phyloP scores from a whole-genome alignment of 2,113 vertebrate genomes.

The Castor canadensis region DNA sequence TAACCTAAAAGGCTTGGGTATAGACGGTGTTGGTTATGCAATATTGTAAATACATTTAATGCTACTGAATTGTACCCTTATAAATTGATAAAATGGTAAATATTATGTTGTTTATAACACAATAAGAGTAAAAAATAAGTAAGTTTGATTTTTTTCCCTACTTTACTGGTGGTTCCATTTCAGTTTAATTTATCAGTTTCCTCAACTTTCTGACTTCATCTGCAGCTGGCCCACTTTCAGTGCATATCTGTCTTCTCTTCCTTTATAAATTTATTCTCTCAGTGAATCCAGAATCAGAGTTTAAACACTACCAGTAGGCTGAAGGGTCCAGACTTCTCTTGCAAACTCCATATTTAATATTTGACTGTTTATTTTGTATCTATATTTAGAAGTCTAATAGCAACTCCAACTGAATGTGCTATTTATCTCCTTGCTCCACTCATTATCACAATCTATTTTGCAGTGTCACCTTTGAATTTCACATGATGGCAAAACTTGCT shows the following conservation, averaged over 20 bases:
- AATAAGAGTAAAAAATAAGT: neutral
- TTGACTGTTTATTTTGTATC: neutral
- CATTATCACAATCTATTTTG: neutral
- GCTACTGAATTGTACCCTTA: neutral
- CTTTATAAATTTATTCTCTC: neutral
- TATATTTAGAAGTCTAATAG: neutral
- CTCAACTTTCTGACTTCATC: neutral
- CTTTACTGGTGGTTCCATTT: neutral
- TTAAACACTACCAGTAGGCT: neutral
- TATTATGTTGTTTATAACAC: neutral
- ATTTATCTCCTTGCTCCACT: neutral
- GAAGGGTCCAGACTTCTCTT: neutral
- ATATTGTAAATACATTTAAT: neutral
- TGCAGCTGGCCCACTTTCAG: rapidly evolving
- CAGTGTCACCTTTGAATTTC: neutral
- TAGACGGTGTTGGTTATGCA: neutral
- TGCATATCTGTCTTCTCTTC: neutral
- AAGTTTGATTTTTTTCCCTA: neutral
- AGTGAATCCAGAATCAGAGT: neutral
- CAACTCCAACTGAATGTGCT: neutral
- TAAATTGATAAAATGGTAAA: neutral
- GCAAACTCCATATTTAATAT: neutral
- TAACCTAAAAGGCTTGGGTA: neutral
- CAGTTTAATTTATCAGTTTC: neutral
- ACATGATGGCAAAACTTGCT: neutral